Evolutionary conservation across 2,797 vertebrate species (phyloP), one percentile per base, ranked within the genome.

Genomic region (Chelon auratus): DNA sequence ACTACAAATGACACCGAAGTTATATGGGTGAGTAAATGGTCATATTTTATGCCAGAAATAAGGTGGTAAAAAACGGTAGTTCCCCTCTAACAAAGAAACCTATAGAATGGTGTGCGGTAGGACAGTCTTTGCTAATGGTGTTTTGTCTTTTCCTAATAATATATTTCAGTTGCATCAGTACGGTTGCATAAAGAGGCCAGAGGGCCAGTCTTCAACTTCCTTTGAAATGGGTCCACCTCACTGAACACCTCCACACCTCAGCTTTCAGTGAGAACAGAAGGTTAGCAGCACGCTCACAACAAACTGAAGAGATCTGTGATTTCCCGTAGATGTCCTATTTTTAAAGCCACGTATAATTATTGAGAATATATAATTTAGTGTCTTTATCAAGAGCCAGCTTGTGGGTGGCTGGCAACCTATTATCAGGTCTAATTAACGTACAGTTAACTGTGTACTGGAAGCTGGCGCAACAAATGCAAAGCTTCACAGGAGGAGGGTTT

Each of bases 341-440:
- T 52, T 52, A 30, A 68, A 58, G 54, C 47, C 37, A 59, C 6
- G 40, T 9, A 57, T 22, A 42, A 15, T 20, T 22, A 22, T 4
- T 50, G 18, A 1, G 30, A 30, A 60, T 17, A 12, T 24, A 69
- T 53, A 43, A 53, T 60, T 22, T 8, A 10, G 39, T 33, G 24
- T 50, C 33, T 22, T 58, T 37, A 50, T 12, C 56, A 47, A 36
- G 14, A 18, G 20, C 30, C 48, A 14, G 17, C 18, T 30, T 40
- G 53, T 65, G 24, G 47, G 18, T 37, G 26, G 39, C 15, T 26
- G 22, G 30, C 26, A 37, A 61, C 36, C 56, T 14, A 26, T 62
- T 13, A 67, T 72, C 8, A 39, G 15, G 30, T 30, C 40, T 61
- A 55, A 72, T 72, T 68, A 39, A 57, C 12, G 53, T 33, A 51